Percentiles rank a stretch among this genome's conserved stretches.
Conservation (phyloP, 2,113 vertebrate species). For the Sigmodon hispidus region DNA sequence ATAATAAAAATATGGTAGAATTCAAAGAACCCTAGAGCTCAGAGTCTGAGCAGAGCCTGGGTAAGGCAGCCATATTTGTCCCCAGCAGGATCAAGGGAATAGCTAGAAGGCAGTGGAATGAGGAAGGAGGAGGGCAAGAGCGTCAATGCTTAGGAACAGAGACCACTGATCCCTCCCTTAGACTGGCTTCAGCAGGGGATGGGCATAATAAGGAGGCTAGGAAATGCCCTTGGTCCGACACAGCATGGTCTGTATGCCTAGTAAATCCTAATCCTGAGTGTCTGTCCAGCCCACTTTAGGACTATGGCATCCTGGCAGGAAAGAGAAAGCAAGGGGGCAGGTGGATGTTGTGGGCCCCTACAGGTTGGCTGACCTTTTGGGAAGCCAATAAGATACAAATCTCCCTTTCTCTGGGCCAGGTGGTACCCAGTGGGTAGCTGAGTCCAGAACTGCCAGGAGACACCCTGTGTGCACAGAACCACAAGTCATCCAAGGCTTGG, state of each 20-base stretch:
- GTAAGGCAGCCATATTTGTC: not conserved
- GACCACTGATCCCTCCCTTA: not conserved
- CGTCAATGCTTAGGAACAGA: not conserved
- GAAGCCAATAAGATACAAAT: slow-evolving; percentile 36
- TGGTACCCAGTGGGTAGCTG: slow-evolving; percentile 44
- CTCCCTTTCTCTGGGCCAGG: slow-evolving; percentile 51
- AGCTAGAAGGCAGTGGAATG: not conserved
- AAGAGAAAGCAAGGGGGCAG: not conserved
- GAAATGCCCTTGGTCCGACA: not conserved
- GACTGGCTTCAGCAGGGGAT: not conserved
- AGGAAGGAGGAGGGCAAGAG: too few relatives aligned
- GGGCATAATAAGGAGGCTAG: not conserved
- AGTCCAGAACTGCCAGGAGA: slow-evolving; percentile 21
- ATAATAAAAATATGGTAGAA: not conserved
- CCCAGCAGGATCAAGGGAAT: not conserved
- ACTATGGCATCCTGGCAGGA: not conserved
- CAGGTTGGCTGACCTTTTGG: slow-evolving; percentile 69
- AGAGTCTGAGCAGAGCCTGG: not conserved
- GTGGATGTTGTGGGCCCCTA: not conserved
- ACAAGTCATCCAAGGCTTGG: not conserved
- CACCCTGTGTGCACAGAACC: not conserved
- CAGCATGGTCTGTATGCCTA: not conserved
- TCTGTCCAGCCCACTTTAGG: not conserved
- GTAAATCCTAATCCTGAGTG: not conserved
- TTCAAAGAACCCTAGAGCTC: not conserved